Percentiles rank a stretch among this genome's conserved stretches.
phyloP scores from a whole-genome alignment of 1,140 invertebrate genomes.

The Cydia amplana region DNA sequence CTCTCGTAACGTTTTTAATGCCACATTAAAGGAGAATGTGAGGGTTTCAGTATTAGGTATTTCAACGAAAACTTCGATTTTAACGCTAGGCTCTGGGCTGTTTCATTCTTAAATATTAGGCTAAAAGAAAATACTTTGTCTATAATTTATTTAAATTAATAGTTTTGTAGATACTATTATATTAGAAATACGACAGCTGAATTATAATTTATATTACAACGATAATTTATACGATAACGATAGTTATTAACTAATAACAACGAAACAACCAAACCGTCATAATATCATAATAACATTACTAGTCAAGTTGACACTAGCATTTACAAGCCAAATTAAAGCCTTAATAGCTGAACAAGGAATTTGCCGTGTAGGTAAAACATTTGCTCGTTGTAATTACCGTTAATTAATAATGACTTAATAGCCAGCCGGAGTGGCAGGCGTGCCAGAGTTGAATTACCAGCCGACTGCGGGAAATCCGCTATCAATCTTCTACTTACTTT shows the following conservation, averaged over 20 bases:
- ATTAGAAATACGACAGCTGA: neutral
- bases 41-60: too few relatives aligned
- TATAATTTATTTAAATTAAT: too few relatives aligned
- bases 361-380: conserved; percentile 25
- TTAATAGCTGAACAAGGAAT: conserved; percentile 23
- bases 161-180: too few relatives aligned
- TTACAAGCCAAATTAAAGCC: conserved; percentile 9
- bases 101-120: too few relatives aligned
- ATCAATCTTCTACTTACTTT: conserved; percentile 31
- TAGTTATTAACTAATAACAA: neutral
- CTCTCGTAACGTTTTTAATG: neutral
- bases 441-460: conserved; percentile 29
- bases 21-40: neutral
- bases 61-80: too few relatives aligned
- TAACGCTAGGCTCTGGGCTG: too few relatives aligned
- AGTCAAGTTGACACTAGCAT: neutral
- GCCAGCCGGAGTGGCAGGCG: conserved; percentile 17
- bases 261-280: neutral
- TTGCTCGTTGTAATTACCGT: conserved; percentile 28
- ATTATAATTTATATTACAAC: neutral
- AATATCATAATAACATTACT: neutral
- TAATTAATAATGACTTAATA: conserved; percentile 34
- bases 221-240: too few relatives aligned
- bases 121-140: too few relatives aligned
- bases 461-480: conserved; percentile 31